Evolutionary conservation across 2,797 vertebrate species (phyloP).

Genomic region (Buphagus erythrorhynchus): DNA sequence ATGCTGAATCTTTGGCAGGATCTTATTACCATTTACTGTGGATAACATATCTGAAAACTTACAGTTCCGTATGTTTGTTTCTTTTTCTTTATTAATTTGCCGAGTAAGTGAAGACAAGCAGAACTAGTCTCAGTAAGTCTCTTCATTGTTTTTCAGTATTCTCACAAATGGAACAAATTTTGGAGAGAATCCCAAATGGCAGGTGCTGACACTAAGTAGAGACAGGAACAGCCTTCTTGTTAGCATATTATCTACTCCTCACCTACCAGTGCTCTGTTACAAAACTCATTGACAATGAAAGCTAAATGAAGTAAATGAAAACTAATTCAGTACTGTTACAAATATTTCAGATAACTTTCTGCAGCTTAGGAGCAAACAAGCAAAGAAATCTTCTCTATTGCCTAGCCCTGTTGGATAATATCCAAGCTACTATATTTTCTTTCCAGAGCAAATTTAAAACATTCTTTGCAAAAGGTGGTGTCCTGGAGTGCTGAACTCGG

Average conservation of each 20-base stretch:
- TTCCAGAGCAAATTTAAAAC: conserved; percentile 58
- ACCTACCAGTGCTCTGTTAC: conserved; percentile 56
- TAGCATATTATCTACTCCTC: conserved; percentile 60
- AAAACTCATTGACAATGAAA: conserved; percentile 65
- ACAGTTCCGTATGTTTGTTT: not conserved
- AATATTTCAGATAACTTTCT: conserved; percentile 14
- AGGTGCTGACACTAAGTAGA: conserved; percentile 66
- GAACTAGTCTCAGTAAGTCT: not conserved
- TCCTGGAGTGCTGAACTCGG: conserved; percentile 54
- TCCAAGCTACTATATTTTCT: conserved; percentile 47
- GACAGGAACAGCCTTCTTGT: conserved; percentile 65
- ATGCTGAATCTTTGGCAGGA: not conserved
- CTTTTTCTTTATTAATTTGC: not conserved
- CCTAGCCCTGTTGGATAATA: not conserved
- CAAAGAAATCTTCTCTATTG: not conserved
- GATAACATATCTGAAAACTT: not conserved
- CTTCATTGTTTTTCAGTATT: conserved; percentile 17
- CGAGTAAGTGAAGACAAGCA: not conserved
- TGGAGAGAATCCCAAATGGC: conserved; percentile 67
- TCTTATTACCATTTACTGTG: not conserved
- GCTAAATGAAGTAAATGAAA: conserved; percentile 50
- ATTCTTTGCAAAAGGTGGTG: conserved; percentile 61
- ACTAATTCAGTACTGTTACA: conserved; percentile 7
- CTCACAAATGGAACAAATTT: conserved; percentile 40
- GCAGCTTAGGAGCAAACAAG: not conserved